phyloP scores from a whole-genome alignment of 2,113 vertebrate species.

The Tamias sibiricus region DNA sequence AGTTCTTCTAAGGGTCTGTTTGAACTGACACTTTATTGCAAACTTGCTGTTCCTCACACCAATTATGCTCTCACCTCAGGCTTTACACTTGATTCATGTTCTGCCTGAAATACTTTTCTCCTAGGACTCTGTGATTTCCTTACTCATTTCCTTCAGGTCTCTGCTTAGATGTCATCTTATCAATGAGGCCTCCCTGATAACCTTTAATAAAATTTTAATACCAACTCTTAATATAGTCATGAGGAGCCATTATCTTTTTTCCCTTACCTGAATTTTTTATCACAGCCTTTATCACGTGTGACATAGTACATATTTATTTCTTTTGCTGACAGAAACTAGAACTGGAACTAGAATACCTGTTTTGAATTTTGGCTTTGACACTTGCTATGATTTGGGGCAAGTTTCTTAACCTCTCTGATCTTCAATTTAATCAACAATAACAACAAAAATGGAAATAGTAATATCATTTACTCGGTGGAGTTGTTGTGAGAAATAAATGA shows the following conservation, averaged over 20 bases:
- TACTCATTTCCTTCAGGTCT: slow-evolving; percentile 47
- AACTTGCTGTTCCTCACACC: not conserved
- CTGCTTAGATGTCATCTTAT: slow-evolving; percentile 31
- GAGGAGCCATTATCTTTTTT: not conserved
- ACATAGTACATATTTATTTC: not conserved
- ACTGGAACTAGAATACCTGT: not conserved
- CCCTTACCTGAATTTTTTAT: not conserved
- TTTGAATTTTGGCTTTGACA: slow-evolving; percentile 44
- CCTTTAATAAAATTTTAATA: slow-evolving; percentile 42
- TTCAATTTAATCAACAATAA: slow-evolving; percentile 33
- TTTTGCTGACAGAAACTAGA: not conserved
- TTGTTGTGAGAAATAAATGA: slow-evolving; percentile 44
- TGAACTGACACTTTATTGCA: not conserved
- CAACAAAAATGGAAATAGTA: not conserved
- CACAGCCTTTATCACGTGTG: not conserved
- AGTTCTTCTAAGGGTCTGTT: not conserved
- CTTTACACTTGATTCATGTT: not conserved
- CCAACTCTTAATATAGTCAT: not conserved
- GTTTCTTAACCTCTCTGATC: slow-evolving; percentile 18
- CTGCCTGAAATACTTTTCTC: not conserved
- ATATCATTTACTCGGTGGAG: not conserved
- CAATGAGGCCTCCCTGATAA: not conserved
- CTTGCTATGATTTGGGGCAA: slow-evolving; percentile 30
- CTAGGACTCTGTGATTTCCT: slow-evolving; percentile 13
- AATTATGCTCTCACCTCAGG: not conserved